Base-by-base conservation (phyloP, 2,113 vertebrate genomes). In the Eurystomus gularis region DNA sequence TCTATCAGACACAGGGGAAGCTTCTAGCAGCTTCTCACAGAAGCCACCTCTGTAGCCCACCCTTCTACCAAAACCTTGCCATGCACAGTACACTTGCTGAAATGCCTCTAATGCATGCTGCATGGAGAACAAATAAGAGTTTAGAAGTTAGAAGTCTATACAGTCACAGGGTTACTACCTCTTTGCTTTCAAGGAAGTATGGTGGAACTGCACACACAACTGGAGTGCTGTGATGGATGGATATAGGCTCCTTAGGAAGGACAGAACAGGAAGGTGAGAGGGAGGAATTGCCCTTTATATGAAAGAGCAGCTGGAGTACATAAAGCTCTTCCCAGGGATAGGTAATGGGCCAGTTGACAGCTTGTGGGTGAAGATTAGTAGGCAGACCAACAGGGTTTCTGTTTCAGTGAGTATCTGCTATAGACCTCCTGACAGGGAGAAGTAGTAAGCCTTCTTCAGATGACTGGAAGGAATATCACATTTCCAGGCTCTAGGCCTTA, bases 11-110 rank as follows among this genome's bases (percentile, higher is more conserved):
- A 20, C 6, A 42, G 31, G 8, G 25, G 23, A 49, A 52, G 1
- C 15, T 73, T 62, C 33, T 52, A 15, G 6, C 4, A 52, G 8
- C 12, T 65, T 60, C 29, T 46, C 16, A 25, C 3, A 52, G 37
- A 72, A 80, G 6, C 11, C 16, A 37, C 1, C 3, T 4, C 21
- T 18, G 3, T 35, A 51, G 24, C 17, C 0, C 5, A 0, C 16
- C 4, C 6, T 58, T 13, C 18, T 31, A 64, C 31, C 4, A 48
- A 54, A 75, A 58, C 5, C 33, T 73, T 58, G 26, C 6, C 49
- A 28, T 3, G 11, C 3, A 31, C 6, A 75, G 9, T 33, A 19
- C 5, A 25, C 12, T 35, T 13, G 46, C 17, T 69, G 44, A 82
- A 73, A 64, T 26, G 9, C 4, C 12, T 62, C 13, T 44, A 49